A percentile compares a stretch with the other conserved stretches of the same genome.
phyloP scores from a whole-genome alignment of 2,888 invertebrate genomes.

The Tortricodes alternella region DNA sequence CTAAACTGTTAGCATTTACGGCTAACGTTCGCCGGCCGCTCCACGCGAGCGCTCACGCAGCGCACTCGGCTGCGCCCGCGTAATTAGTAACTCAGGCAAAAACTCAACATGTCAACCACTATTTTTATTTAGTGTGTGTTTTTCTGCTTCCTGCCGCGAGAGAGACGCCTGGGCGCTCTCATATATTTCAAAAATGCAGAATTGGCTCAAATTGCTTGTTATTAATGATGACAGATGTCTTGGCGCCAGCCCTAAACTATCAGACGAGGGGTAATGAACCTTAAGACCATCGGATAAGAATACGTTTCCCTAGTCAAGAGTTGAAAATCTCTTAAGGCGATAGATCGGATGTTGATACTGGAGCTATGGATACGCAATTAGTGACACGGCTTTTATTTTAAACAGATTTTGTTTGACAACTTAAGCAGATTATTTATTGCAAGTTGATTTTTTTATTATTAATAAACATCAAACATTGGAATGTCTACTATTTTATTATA shows the following conservation, averaged over 20 bases:
- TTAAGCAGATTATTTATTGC: not conserved
- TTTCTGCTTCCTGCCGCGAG: slow-evolving; percentile 76
- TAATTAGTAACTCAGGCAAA: slow-evolving; percentile 56
- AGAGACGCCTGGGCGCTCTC: slow-evolving; percentile 72
- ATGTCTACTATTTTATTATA: too few species aligned
- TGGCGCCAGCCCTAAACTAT: slow-evolving; percentile 64
- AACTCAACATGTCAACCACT: slow-evolving; percentile 73
- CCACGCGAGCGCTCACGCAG: slow-evolving; percentile 56
- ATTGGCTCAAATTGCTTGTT: slow-evolving; percentile 81
- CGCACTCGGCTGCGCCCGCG: slow-evolving; percentile 33
- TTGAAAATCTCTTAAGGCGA: slow-evolving; percentile 47
- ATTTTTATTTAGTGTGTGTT: slow-evolving; percentile 74
- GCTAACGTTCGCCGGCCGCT: slow-evolving; percentile 61
- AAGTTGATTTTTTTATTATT: too few species aligned
- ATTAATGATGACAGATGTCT: slow-evolving; percentile 82
- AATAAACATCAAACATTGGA: too few species aligned
- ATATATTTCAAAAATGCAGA: slow-evolving; percentile 78
- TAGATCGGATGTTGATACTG: slow-evolving; percentile 78
- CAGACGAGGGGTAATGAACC: slow-evolving; percentile 39
- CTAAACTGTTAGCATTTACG: slow-evolving; percentile 76
- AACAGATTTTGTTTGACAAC: not conserved
- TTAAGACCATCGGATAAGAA: slow-evolving; percentile 28
- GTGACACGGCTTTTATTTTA: slow-evolving; percentile 58
- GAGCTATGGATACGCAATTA: slow-evolving; percentile 76
- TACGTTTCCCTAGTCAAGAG: slow-evolving; percentile 41